phyloP scores from a whole-genome alignment of 2,888 invertebrate genomes.

The Xestoiulus laeticollis region DNA sequence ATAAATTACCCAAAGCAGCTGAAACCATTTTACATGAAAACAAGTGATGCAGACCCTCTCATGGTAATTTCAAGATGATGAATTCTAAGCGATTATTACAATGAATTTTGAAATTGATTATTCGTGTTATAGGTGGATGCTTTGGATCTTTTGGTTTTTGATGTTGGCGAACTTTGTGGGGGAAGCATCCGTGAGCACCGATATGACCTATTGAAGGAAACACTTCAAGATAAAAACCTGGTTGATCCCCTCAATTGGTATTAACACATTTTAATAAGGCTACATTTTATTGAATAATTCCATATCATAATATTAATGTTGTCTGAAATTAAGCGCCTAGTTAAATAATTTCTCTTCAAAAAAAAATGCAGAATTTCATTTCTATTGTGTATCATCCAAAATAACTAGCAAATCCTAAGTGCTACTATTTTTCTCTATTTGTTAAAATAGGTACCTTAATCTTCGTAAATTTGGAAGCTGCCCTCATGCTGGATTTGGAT shows the following conservation, averaged over 20 bases:
- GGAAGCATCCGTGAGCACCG: conserved; percentile 92
- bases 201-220: conserved; percentile 68
- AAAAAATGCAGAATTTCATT: neutral
- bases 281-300: too few species aligned
- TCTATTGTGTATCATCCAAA: neutral
- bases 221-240: conserved; percentile 65
- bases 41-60: conserved; percentile 69
- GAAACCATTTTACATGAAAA: conserved; percentile 96
- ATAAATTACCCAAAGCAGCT: conserved; percentile 85
- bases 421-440: too few species aligned
- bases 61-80: conserved; percentile 68
- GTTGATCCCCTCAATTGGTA: conserved; percentile 32
- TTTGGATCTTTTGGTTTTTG: conserved; percentile 86
- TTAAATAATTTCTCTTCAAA: too few species aligned
- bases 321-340: too few species aligned
- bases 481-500: conserved; percentile 93
- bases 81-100: neutral
- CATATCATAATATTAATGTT: too few species aligned
- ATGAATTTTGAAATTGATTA: neutral
- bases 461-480: conserved; percentile 87
- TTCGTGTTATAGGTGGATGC: conserved; percentile 63
- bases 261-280: neutral
- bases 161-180: conserved; percentile 93
- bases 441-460: conserved; percentile 79
- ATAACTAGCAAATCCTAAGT: neutral